Conservation (phyloP, 2,888 invertebrate genomes). For the Priocnemis perturbator region DNA sequence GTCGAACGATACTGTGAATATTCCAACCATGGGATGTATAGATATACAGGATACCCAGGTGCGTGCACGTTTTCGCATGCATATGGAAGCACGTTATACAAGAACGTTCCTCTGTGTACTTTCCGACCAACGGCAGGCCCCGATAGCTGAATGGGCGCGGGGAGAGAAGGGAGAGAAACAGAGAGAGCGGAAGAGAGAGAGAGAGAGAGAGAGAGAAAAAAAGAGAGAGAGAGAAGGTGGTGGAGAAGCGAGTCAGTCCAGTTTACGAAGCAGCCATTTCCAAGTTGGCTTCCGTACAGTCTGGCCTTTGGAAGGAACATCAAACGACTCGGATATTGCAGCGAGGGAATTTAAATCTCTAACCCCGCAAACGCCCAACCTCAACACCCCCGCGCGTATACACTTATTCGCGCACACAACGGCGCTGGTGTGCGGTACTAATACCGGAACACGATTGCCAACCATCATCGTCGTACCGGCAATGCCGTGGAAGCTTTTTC, state of each 20-base stretch:
- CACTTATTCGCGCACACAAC: neutral
- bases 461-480: too few relatives aligned
- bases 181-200: conserved; percentile 9
- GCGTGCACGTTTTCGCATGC: too few relatives aligned
- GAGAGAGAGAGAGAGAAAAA: conserved; percentile 20
- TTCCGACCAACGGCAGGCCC: conserved; percentile 28
- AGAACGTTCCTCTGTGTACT: conserved; percentile 19
- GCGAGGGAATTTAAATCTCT: conserved; percentile 61
- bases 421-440: too few relatives aligned
- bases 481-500: too few relatives aligned
- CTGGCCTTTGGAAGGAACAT: conserved; percentile 58
- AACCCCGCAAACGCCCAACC: conserved; percentile 41
- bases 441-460: too few relatives aligned
- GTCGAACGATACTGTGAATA: too few relatives aligned
- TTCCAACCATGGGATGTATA: too few relatives aligned
- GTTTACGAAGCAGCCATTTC: conserved; percentile 53
- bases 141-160: conserved; percentile 12
- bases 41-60: too few relatives aligned
- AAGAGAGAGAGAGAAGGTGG: conserved; percentile 18
- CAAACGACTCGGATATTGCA: conserved; percentile 61
- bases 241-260: conserved; percentile 31
- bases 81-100: too few relatives aligned
- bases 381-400: neutral
- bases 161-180: too few relatives aligned
- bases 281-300: conserved; percentile 56